Evolutionary conservation across 92 coral and sea anemone genomes (phyloP).

Genomic region (Palythoa grandiflora): DNA sequence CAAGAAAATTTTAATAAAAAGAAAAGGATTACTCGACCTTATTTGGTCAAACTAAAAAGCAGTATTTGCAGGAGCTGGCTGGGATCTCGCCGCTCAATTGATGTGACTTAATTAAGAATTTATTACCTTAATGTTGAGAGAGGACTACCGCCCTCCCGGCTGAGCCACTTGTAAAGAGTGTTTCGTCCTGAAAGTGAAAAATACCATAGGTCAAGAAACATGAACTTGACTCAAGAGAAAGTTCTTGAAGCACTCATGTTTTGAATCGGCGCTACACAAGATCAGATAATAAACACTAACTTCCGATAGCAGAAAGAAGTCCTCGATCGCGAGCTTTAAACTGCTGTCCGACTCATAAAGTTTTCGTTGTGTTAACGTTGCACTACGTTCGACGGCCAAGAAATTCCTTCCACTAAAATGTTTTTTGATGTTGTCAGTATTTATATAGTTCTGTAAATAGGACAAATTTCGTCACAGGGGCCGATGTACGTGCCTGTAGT

Average conservation of each 20-base stretch:
- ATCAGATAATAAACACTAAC: not conserved
- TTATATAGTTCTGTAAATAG: not conserved
- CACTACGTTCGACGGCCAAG: not conserved
- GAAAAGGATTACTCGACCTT: too few species aligned
- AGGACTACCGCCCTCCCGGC: not conserved
- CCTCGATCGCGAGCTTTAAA: not conserved
- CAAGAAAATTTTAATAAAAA: too few species aligned
- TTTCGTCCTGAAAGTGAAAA: not conserved
- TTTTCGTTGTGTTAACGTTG: not conserved
- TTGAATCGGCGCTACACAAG: not conserved
- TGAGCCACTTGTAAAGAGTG: not conserved
- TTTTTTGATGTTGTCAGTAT: not conserved
- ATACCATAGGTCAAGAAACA: not conserved
- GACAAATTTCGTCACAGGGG: not conserved
- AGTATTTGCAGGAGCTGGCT: too few species aligned
- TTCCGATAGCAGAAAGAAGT: not conserved
- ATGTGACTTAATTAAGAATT: not conserved
- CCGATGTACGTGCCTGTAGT: not conserved
- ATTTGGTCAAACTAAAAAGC: too few species aligned
- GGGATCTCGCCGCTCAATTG: too few species aligned
- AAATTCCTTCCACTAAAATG: not conserved
- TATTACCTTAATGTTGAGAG: not conserved
- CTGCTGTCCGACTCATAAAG: not conserved
- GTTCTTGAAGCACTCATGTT: not conserved
- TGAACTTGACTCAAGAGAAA: not conserved